Conservation (phyloP, 2,113 vertebrate genomes). For the Corynorhinus townsendii region DNA sequence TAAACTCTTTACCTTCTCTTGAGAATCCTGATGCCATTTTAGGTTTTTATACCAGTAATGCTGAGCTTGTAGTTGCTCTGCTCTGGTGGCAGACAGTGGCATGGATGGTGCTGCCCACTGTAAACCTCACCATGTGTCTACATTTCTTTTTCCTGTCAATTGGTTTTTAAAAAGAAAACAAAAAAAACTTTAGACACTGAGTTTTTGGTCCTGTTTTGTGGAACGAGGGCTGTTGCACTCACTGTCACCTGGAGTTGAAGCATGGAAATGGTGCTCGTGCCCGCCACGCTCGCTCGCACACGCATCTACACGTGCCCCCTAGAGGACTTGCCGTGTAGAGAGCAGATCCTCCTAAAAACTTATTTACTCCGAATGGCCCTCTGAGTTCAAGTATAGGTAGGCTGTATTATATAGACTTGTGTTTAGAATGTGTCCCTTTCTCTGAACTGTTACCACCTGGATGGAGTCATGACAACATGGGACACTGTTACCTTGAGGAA, state of each 20-base stretch:
- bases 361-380: constrained; percentile 84
- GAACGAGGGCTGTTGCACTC: constrained; percentile 83
- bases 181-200: constrained; percentile 81
- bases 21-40: constrained; percentile 61
- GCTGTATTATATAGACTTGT: constrained; percentile 86
- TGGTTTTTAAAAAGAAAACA: constrained; percentile 63
- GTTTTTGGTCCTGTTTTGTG: constrained; percentile 86
- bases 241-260: constrained; percentile 83
- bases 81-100: constrained; percentile 70
- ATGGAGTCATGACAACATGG: constrained; percentile 79
- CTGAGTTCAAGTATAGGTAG: constrained; percentile 76
- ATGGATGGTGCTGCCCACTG: constrained; percentile 88
- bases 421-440: constrained; percentile 84
- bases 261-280: constrained; percentile 82
- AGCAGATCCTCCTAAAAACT: constrained; percentile 82
- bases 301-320: constrained; percentile 82
- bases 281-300: constrained; percentile 72
- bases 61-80: constrained; percentile 80
- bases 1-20: constrained; percentile 33
- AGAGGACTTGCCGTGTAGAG: constrained; percentile 83
- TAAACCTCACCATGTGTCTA: constrained; percentile 74
- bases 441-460: constrained; percentile 84
- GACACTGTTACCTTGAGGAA: constrained; percentile 85
- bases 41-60: constrained; percentile 83
- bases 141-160: constrained; percentile 75